phyloP scores from a whole-genome alignment of 2,888 invertebrate genomes.

The Steinernema carpocapsae region DNA sequence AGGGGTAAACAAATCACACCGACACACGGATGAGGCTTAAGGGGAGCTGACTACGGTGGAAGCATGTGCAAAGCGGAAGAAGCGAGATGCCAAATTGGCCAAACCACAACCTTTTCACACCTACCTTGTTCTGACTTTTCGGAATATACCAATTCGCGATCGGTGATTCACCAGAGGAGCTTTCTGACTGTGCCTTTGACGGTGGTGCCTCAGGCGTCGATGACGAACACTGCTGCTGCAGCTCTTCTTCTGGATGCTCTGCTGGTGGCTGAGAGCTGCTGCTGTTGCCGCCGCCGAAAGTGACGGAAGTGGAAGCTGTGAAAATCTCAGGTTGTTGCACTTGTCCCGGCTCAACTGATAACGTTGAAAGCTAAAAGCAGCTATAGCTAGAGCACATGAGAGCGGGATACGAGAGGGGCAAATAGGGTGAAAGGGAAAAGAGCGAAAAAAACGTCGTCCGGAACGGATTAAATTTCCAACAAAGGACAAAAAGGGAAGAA shows the following conservation, averaged over 20 bases:
- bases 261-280: too few species aligned
- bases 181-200: not conserved
- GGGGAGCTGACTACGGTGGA: too few species aligned
- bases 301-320: conserved; percentile 21
- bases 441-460: too few species aligned
- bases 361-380: conserved; percentile 28
- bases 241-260: too few species aligned
- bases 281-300: not conserved
- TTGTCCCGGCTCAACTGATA: conserved; percentile 1
- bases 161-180: conserved; percentile 14
- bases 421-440: not conserved
- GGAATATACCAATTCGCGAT: conserved; percentile 17
- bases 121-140: conserved; percentile 17
- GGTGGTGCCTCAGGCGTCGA: not conserved
- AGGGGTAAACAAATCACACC: too few species aligned
- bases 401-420: not conserved
- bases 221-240: not conserved
- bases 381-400: not conserved
- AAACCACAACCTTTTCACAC: not conserved
- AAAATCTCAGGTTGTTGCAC: not conserved
- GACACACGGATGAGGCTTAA: too few species aligned
- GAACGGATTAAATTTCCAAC: not conserved
- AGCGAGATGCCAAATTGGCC: too few species aligned
- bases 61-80: not conserved
- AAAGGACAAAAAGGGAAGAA: not conserved